Base-by-base conservation (phyloP, 2,888 invertebrate genomes). In the Tetragonula carbonaria region DNA sequence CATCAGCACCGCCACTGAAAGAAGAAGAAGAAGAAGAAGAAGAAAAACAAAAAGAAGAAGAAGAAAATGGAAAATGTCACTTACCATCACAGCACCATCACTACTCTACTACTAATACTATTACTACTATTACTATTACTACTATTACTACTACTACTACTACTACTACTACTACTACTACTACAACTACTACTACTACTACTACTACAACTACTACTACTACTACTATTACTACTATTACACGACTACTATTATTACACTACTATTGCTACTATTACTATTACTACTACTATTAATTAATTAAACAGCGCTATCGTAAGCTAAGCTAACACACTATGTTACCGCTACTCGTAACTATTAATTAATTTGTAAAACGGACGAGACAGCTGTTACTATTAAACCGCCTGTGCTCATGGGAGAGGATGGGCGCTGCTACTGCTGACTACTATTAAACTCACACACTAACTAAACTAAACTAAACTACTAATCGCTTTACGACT, bases 301-400 rank as follows among this genome's bases (percentile, higher is more conserved):
- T 33, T 28, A 28, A 91, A 90, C 53, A 67, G 86, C 90, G 87
- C 88, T 90, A 90, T 86, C 89, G 89, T 80, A 80, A 80, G 87
- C 88, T 87, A 82, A 87, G 86, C 85, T 84, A 87, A 85, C 87
- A 85, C 87, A 86, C 85, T 90, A 86, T 70, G 77, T 67, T 77
- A 79, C 74, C 50, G 78, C 70, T 74, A 71, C 66, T 72, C 79
- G 68, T 80, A 87, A 86, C 78, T 85, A 88, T 85, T 90, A 90
- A 89, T 70, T 85, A 87, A 90, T 88, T 70, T 71, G 77, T 86
- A 85, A 86, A 78, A 80, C 84, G 85, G 79, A 50, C 50, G 51
- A 71, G 59, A 71, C 74, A 65, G 57, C 71, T 80, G 76, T 80
- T 88, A 88, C 78, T 89, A 85, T 79, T 87, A 90, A 84, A 90